Evolutionary conservation across 2,113 vertebrate species (phyloP).

Genomic region (Bos taurus): DNA sequence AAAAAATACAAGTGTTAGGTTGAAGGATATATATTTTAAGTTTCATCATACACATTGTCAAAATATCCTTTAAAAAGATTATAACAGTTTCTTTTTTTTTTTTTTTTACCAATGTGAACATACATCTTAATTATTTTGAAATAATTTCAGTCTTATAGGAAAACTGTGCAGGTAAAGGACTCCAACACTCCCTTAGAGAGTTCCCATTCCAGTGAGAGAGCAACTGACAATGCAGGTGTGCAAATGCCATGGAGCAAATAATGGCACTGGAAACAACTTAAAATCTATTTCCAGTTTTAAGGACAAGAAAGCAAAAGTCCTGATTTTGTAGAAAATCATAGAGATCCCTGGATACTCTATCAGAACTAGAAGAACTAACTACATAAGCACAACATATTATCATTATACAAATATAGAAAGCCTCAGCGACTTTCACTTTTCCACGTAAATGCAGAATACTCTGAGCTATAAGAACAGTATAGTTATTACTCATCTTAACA

Average conservation of each 20-base stretch:
- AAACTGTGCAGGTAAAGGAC: background rate
- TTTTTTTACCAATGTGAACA: background rate
- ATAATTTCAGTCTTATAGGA: conserved; percentile 12
- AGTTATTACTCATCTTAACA: conserved; percentile 78
- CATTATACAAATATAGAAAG: background rate
- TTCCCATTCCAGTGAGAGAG: background rate
- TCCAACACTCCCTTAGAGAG: background rate
- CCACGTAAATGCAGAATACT: background rate
- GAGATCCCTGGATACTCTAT: background rate
- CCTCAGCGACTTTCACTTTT: background rate
- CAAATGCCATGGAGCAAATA: background rate
- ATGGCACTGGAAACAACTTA: background rate
- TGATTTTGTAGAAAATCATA: background rate
- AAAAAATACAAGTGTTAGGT: background rate
- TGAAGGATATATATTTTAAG: background rate
- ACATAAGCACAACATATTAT: background rate
- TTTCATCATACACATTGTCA: background rate
- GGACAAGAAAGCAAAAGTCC: background rate
- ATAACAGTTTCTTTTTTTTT: background rate
- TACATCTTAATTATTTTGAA: background rate
- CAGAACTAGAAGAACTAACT: background rate
- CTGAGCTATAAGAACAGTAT: conserved; percentile 63
- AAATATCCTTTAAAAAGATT: background rate
- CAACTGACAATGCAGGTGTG: background rate
- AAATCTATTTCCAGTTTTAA: background rate